Evolutionary conservation across 2,888 invertebrate genomes (phyloP).

Genomic region (Pyrochroa serraticornis): DNA sequence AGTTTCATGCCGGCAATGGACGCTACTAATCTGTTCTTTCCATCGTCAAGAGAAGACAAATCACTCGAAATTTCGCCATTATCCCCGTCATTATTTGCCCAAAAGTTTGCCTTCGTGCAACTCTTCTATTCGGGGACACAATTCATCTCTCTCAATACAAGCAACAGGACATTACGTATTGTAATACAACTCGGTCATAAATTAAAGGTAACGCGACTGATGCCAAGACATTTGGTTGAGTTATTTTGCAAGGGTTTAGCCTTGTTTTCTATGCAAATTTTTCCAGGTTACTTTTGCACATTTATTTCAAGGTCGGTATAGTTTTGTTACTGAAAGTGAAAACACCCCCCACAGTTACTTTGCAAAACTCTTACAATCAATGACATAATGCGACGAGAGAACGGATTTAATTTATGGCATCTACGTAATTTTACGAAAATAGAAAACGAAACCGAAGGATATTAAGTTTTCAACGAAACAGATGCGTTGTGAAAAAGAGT

Average conservation of each 20-base stretch:
- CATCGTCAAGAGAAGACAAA: not conserved
- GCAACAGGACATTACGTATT: constrained; percentile 29
- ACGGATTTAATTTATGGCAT: too few species aligned
- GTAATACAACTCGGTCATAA: constrained; percentile 30
- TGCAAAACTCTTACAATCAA: too few species aligned
- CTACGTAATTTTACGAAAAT: too few species aligned
- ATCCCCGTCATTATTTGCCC: not conserved
- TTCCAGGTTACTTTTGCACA: constrained; percentile 18
- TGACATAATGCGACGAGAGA: too few species aligned
- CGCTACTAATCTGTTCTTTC: too few species aligned
- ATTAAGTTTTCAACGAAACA: too few species aligned
- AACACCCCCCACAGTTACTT: too few species aligned
- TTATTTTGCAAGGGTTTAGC: constrained; percentile 37
- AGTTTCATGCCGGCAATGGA: too few species aligned
- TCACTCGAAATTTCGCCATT: constrained; percentile 5
- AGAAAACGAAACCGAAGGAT: too few species aligned
- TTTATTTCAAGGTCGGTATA: constrained; percentile 9
- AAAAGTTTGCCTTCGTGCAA: not conserved
- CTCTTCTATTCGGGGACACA: constrained; percentile 16
- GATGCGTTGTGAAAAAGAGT: too few species aligned
- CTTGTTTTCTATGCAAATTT: constrained; percentile 37
- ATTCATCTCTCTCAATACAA: constrained; percentile 18
- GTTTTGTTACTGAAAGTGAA: too few species aligned
- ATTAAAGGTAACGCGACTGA: constrained; percentile 33
- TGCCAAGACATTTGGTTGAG: constrained; percentile 28